Conservation (phyloP, 2,888 invertebrate genomes). For the Limulus polyphemus region DNA sequence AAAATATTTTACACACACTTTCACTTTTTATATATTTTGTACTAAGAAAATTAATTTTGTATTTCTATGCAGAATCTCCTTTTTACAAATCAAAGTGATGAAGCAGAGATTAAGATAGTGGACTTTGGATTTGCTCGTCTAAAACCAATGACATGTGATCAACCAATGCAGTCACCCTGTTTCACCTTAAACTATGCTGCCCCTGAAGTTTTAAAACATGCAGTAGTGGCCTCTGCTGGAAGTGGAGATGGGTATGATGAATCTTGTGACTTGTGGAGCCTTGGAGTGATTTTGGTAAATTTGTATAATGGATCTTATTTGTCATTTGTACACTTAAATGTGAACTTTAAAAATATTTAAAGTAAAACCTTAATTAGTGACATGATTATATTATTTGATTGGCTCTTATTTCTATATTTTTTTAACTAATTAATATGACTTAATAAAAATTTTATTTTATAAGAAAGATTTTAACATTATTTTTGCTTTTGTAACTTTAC, state of each 20-base stretch:
- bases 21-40: neutral
- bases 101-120: constrained; percentile 66
- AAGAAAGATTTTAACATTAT: too few relatives aligned
- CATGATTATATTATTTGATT: too few relatives aligned
- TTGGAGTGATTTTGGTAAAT: constrained; percentile 76
- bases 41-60: neutral
- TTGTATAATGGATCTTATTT: neutral
- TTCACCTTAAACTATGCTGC: constrained; percentile 91
- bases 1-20: too few relatives aligned
- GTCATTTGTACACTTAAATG: neutral
- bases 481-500: too few relatives aligned
- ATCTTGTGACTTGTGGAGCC: constrained; percentile 89
- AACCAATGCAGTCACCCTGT: constrained; percentile 63
- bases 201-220: constrained; percentile 71
- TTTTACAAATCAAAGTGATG: constrained; percentile 44
- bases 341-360: too few relatives aligned
- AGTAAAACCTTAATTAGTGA: too few relatives aligned
- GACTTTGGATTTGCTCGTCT: constrained; percentile 93
- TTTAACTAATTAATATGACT: too few relatives aligned
- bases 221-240: constrained; percentile 34
- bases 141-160: constrained; percentile 46
- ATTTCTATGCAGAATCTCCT: constrained; percentile 48
- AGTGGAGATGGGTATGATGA: constrained; percentile 60
- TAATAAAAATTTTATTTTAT: too few relatives aligned
- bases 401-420: too few relatives aligned